Percentiles rank a stretch among this genome's conserved stretches.
Conservation (phyloP, 1,140 invertebrate species). For the Bombus ignitus region DNA sequence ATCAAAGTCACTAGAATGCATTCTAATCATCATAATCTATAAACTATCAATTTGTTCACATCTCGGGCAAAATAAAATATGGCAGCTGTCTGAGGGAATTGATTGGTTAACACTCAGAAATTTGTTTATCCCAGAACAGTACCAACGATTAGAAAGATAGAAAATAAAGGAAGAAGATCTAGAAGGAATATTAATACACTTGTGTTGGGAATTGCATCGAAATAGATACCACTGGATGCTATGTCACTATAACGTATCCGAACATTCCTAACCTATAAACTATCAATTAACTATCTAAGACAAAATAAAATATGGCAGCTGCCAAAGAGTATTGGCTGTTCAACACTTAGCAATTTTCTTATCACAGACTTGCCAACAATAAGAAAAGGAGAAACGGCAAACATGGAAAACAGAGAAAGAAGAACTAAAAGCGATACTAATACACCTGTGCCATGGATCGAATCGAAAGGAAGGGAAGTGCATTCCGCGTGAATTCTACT, state of each 20-base stretch:
- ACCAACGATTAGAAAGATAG: background rate
- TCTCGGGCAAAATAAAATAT: no score
- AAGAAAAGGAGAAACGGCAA: background rate
- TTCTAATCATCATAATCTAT: background rate
- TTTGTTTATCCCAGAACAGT: background rate
- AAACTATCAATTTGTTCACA: no score
- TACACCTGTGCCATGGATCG: background rate
- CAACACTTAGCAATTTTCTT: background rate
- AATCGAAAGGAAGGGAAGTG: constrained; percentile 31
- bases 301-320: no score
- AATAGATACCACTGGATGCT: no score
- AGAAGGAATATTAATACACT: no score
- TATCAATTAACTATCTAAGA: no score
- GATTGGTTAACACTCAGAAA: background rate
- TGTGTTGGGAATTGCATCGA: no score
- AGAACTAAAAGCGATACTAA: background rate
- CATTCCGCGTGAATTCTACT: constrained; percentile 45
- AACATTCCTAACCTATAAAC: background rate
- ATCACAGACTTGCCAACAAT: background rate
- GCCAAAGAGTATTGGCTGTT: no score
- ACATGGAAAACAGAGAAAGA: background rate
- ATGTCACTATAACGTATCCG: background rate
- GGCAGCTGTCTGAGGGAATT: no score
- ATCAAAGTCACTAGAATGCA: no score
- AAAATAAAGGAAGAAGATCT: no score